Base-by-base conservation (phyloP, 1,140 invertebrate species). In the Micrasema longulum region DNA sequence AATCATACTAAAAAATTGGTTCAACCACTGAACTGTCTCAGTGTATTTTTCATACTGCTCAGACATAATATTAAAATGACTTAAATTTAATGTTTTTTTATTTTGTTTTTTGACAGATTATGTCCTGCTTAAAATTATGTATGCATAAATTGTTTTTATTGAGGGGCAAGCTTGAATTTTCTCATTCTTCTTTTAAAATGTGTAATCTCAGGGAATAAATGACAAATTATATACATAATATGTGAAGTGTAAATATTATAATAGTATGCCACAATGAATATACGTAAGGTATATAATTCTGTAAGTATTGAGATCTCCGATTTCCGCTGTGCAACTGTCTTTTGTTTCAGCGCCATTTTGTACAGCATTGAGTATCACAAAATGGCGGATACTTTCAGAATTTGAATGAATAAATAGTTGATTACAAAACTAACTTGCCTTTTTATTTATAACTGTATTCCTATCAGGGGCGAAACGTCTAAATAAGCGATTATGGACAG, bases 251-350 rank as follows among this genome's bases (percentile, higher is more conserved):
- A 52, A 26, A 20, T 52, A n/a, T n/a, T n/a, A n/a, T n/a, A n/a
- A n/a, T n/a, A n/a, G n/a, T n/a, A n/a, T n/a, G 48, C 20, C 48
- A 52, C 18, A 52, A 57, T 57, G 53, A 35, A 31, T 57, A 57
- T 57, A 57, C 48, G 48, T 52, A 57, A 16, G n/a, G 53, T 57
- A 31, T 57, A 57, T 16, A 16, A 57, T 35, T 31, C 36, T 57
- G n/a, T n/a, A n/a, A n/a, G 18, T 35, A 57, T 57, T 57, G 14
- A 26, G 53, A 57, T 35, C 53, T 10, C 53, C 53, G 18, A 35
- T 57, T 35, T 18, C 14, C 47, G 47, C 18, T 10, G 20, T 11
- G 47, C 18, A 22, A 10, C 2, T 20, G 10, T 5, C 22, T 50
- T 50, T 2, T 1, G 7, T 50, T 45, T 45, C 5, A 12, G 16